A percentile compares a stretch with the other conserved stretches of the same genome.
phyloP scores from a whole-genome alignment of 1,140 invertebrate genomes.

The Nymphalis io region DNA sequence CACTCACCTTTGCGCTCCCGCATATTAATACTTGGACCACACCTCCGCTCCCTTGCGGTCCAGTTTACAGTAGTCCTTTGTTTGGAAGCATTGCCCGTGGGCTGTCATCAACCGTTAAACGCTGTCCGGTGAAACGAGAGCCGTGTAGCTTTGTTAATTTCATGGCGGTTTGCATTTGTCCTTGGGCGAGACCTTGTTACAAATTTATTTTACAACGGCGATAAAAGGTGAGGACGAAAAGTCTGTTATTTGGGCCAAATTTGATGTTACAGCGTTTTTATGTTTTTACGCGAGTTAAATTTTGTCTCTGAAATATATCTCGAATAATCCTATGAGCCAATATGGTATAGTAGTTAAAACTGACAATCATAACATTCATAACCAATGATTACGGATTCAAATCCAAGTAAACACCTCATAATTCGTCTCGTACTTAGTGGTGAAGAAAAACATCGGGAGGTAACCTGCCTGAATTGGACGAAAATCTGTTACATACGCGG shows the following conservation, averaged over 20 bases:
- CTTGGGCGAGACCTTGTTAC: constrained; percentile 52
- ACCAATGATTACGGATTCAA: too few species aligned
- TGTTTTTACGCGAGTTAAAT: constrained; percentile 19
- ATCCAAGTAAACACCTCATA: too few species aligned
- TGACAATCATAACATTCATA: too few species aligned
- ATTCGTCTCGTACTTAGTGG: too few species aligned
- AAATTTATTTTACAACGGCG: constrained; percentile 54
- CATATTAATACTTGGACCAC: constrained; percentile 40
- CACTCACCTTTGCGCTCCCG: neutral
- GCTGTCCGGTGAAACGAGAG: constrained; percentile 52
- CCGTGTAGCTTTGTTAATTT: constrained; percentile 70
- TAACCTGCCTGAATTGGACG: too few species aligned
- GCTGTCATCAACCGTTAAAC: constrained; percentile 71
- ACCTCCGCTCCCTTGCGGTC: constrained; percentile 52
- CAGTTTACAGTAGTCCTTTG: constrained; percentile 68
- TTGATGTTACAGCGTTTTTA: constrained; percentile 23
- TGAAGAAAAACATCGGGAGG: too few species aligned
- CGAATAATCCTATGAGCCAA: neutral
- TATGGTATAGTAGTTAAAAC: too few species aligned
- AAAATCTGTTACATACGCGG: too few species aligned
- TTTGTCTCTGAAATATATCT: constrained; percentile 1
- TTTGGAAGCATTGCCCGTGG: constrained; percentile 61
- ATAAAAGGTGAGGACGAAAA: constrained; percentile 33
- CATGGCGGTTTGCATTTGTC: constrained; percentile 62
- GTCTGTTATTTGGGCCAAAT: constrained; percentile 31